A percentile compares a stretch with the other conserved stretches of the same genome.
phyloP scores from a whole-genome alignment of 2,888 invertebrate genomes.

The Euplexia lucipara region DNA sequence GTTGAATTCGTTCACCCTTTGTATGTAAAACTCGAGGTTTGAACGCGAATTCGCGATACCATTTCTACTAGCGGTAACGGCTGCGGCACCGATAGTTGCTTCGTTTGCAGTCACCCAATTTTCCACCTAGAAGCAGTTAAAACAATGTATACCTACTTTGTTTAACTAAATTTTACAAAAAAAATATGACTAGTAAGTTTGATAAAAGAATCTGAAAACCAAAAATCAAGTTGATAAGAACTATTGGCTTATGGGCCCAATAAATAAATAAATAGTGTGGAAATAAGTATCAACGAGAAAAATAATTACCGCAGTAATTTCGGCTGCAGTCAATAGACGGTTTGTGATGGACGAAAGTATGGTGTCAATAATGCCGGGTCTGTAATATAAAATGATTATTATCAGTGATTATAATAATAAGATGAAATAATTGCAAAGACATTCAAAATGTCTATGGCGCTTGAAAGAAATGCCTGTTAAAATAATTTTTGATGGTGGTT shows the following conservation, averaged over 20 bases:
- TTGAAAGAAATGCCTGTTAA: too few relatives aligned
- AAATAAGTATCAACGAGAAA: not conserved
- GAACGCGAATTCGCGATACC: slow-evolving; percentile 71
- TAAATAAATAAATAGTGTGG: not conserved
- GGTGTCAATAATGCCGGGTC: slow-evolving; percentile 73
- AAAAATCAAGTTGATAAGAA: too few relatives aligned
- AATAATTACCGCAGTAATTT: slow-evolving; percentile 75
- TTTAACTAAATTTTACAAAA: not conserved
- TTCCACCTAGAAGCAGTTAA: slow-evolving; percentile 71
- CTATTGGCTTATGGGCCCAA: too few relatives aligned
- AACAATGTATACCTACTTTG: too few relatives aligned
- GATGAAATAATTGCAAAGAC: too few relatives aligned
- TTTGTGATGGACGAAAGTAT: slow-evolving; percentile 76
- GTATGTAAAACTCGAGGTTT: slow-evolving; percentile 77
- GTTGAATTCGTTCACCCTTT: slow-evolving; percentile 74
- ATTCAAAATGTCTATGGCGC: too few relatives aligned
- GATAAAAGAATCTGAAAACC: too few relatives aligned
- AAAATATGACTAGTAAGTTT: not conserved
- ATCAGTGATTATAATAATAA: not conserved
- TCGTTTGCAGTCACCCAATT: slow-evolving; percentile 76
- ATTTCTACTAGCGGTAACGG: slow-evolving; percentile 67
- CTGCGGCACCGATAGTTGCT: slow-evolving; percentile 67
- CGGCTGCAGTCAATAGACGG: slow-evolving; percentile 77
- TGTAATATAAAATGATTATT: slow-evolving; percentile 62
- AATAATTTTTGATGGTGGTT: too few relatives aligned